Conservation (phyloP, 2,797 vertebrate species). For the Anomalospiza imberbis region DNA sequence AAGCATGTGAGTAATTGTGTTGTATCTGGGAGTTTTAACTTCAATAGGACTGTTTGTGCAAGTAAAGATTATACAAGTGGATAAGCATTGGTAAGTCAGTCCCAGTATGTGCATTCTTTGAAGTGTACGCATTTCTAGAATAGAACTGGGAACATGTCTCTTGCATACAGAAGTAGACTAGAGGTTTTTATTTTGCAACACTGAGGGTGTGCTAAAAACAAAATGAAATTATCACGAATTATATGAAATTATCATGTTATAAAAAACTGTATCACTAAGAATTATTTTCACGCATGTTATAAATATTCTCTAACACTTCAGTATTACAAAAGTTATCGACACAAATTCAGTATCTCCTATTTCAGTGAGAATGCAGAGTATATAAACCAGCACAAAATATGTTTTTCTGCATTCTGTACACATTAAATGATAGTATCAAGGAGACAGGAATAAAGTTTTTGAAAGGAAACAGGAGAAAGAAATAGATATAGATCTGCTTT, state of each 20-base stretch:
- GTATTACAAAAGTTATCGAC: not conserved
- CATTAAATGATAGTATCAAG: not conserved
- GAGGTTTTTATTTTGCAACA: not conserved
- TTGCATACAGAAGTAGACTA: not conserved
- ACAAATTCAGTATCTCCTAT: not conserved
- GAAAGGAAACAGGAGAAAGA: not conserved
- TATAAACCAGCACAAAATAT: not conserved
- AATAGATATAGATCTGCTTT: not conserved
- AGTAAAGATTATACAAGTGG: not conserved
- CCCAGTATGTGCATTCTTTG: not conserved
- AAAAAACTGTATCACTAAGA: not conserved
- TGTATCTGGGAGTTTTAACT: conserved; percentile 30
- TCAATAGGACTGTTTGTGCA: not conserved
- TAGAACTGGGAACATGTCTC: not conserved
- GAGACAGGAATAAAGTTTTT: not conserved
- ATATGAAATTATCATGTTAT: not conserved
- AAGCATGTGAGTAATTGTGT: conserved; percentile 13
- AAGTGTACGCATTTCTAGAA: not conserved
- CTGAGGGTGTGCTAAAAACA: not conserved
- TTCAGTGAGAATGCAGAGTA: not conserved
- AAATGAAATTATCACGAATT: not conserved
- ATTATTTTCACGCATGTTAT: not conserved
- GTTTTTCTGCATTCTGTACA: not conserved
- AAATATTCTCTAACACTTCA: not conserved
- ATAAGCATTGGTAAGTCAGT: not conserved